phyloP scores from a whole-genome alignment of 2,888 invertebrate species.

The Limulus polyphemus region DNA sequence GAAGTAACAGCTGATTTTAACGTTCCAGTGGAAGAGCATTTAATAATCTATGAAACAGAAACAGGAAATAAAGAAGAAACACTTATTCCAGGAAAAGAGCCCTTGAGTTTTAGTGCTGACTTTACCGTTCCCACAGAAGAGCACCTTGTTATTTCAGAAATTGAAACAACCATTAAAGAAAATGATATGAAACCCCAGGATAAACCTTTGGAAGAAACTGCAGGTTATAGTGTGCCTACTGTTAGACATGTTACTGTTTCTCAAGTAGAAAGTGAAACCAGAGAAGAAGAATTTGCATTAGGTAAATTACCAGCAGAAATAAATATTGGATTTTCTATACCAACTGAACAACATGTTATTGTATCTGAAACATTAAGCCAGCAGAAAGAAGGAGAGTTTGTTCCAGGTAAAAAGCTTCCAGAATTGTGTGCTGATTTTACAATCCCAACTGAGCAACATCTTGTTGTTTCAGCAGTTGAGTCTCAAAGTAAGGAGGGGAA shows the following conservation, averaged over 20 bases:
- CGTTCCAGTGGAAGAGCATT: conserved; percentile 19
- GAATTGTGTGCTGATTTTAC: conserved; percentile 9
- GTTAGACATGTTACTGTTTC: conserved; percentile 14
- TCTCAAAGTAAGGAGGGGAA: conserved; percentile 17
- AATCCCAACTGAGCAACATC: conserved; percentile 18
- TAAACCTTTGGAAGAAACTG: conserved; percentile 45
- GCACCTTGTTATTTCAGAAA: conserved; percentile 13
- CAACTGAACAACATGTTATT: conserved; percentile 18
- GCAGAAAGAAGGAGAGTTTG: conserved; percentile 13
- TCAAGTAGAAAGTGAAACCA: conserved; percentile 14
- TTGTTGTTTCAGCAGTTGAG: conserved; percentile 16
- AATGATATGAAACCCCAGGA: conserved; percentile 6
- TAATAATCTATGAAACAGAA: conserved; percentile 17
- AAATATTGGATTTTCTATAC: conserved; percentile 14
- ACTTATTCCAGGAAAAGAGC: conserved; percentile 14
- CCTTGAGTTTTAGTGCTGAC: conserved; percentile 7
- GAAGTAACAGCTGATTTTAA: conserved; percentile 9
- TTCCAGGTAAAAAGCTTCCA: conserved; percentile 6
- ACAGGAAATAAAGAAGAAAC: conserved; percentile 20
- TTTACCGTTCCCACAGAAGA: conserved; percentile 19
- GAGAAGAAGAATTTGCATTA: conserved; percentile 14
- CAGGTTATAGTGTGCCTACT: conserved; percentile 9
- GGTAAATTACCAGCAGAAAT: conserved; percentile 10
- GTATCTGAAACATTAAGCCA: conserved; percentile 12
- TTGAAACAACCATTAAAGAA: conserved; percentile 13